Evolutionary conservation across 2,888 invertebrate species (phyloP).

Genomic region (Apoderus coryli): DNA sequence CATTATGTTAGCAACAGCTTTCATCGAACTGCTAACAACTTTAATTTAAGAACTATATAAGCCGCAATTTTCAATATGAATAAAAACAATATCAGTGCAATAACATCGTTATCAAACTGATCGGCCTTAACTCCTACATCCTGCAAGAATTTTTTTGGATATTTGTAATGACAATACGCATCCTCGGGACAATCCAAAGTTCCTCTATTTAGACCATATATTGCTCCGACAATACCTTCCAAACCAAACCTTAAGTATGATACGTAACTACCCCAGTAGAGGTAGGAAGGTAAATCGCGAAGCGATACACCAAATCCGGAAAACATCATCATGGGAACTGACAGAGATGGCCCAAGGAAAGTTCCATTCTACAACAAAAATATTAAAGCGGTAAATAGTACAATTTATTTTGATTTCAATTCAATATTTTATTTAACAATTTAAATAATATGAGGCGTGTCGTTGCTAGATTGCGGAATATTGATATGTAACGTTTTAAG

Average conservation of each 20-base stretch:
- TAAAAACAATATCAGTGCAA: slow-evolving; percentile 54
- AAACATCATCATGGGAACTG: slow-evolving; percentile 93
- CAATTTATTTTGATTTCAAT: no score
- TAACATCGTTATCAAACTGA: slow-evolving; percentile 71
- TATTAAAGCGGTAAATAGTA: no score
- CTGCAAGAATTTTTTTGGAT: slow-evolving; percentile 64
- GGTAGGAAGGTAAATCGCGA: slow-evolving; percentile 68
- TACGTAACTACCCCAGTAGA: slow-evolving; percentile 84
- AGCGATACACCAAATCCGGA: slow-evolving; percentile 90
- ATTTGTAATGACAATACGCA: slow-evolving; percentile 70
- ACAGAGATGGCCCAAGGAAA: slow-evolving; percentile 81
- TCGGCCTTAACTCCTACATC: slow-evolving; percentile 70
- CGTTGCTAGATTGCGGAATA: no score
- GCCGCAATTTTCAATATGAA: slow-evolving; percentile 49
- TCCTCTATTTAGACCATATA: slow-evolving; percentile 68
- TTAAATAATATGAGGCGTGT: no score
- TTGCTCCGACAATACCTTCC: slow-evolving; percentile 70
- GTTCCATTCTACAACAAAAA: slow-evolving; percentile 67
- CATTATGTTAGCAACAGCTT: not conserved
- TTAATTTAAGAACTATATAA: slow-evolving; percentile 63
- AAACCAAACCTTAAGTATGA: slow-evolving; percentile 85
- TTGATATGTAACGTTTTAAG: no score
- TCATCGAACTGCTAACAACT: slow-evolving; percentile 53
- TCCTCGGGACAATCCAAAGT: slow-evolving; percentile 61
- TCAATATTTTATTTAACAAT: no score